Percentiles rank a stretch among this genome's conserved stretches.
Conservation (phyloP, 2,113 vertebrate species). For the Pachypanchax playfairii region DNA sequence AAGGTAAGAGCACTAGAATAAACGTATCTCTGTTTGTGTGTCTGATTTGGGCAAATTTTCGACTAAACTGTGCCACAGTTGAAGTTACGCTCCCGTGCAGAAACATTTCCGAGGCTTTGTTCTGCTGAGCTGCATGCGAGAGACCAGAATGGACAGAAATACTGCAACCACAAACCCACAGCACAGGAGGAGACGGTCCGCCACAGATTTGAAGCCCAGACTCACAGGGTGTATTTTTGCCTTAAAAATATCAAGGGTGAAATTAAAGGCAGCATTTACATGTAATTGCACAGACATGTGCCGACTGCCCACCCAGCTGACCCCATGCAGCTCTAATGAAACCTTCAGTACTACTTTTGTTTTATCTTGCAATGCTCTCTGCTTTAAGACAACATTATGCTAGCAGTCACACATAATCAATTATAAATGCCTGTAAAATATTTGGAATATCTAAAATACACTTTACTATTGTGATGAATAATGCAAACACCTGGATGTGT, state of each 20-base stretch:
- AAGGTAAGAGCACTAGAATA: conserved; percentile 31
- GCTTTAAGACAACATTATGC: conserved; percentile 27
- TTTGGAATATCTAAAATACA: conserved; percentile 13
- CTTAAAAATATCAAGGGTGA: conserved; percentile 57
- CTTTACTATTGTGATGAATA: conserved; percentile 44
- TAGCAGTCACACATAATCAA: conserved; percentile 52
- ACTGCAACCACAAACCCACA: conserved; percentile 65
- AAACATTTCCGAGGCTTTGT: conserved; percentile 37
- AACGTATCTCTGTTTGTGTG: conserved; percentile 64
- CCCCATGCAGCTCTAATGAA: conserved; percentile 62
- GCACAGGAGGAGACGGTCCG: conserved; percentile 62
- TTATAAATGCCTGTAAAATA: conserved; percentile 43
- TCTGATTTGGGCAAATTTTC: conserved; percentile 41
- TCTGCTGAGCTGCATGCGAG: conserved; percentile 49
- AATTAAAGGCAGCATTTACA: conserved; percentile 73
- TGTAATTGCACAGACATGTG: conserved; percentile 74
- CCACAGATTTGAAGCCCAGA: conserved; percentile 59
- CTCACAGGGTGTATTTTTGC: conserved; percentile 65
- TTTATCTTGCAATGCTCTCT: too few relatives aligned
- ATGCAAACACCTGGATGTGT: conserved; percentile 45
- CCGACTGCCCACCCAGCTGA: conserved; percentile 63
- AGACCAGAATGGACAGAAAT: conserved; percentile 63
- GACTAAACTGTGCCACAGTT: conserved; percentile 66
- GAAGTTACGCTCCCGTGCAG: conserved; percentile 45
- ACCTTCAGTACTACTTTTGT: too few relatives aligned